These are phyloP conservation scores for Felis catus DNA, from an alignment of 2,113 vertebrate genomes.

Conservation along the genomic window F.catus_Fca126_mat1.0 CM031411.1:78902501-78903000, in stretches of 20 bases:
- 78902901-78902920: neutral
- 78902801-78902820: neutral
- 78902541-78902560: neutral
- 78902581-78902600: neutral
- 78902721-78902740: neutral
- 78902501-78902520: neutral
- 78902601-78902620: neutral
- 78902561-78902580: neutral
- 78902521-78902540: neutral
- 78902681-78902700: neutral
- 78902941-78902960: neutral
- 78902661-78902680: neutral
- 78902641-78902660: neutral
- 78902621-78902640: neutral
- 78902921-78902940: neutral
- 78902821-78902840: neutral
- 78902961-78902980: neutral
- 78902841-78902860: neutral
- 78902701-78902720: neutral
- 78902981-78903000: neutral
- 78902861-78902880: neutral
- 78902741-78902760: neutral
- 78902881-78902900: neutral
- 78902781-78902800: slow-evolving; percentile 1
- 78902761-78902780: neutral